Percentiles rank a stretch among this genome's conserved stretches.
Evolutionary conservation across 2,797 vertebrate genomes (phyloP).

Genomic region (Ceyx erithaca): DNA sequence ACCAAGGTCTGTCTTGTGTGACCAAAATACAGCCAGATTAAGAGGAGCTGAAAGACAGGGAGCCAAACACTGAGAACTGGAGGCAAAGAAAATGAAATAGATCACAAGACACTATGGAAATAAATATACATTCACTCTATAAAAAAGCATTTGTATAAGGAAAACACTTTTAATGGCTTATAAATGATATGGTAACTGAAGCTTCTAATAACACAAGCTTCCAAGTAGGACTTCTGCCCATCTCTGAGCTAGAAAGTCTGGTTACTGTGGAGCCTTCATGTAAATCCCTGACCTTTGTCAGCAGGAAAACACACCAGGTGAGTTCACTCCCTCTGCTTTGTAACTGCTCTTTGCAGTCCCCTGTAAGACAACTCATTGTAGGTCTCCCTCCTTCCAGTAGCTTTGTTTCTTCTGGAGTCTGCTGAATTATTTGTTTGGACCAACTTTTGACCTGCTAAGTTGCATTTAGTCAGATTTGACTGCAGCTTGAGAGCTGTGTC

Average conservation of each 20-base stretch:
- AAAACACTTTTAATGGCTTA: background rate
- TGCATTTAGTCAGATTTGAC: background rate
- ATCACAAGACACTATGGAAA: background rate
- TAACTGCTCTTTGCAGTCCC: background rate
- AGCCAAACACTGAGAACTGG: background rate
- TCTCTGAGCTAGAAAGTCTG: background rate
- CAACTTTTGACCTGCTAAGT: background rate
- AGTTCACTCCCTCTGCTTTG: background rate
- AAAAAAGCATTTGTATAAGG: background rate
- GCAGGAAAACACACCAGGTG: background rate
- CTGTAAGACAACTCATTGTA: background rate
- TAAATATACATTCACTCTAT: background rate
- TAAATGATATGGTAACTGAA: background rate
- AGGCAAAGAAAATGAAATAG: background rate
- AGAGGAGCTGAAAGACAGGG: background rate
- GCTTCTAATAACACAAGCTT: background rate
- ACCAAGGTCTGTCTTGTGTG: background rate
- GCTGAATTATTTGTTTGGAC: background rate
- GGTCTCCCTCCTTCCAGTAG: background rate
- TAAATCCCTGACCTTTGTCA: background rate
- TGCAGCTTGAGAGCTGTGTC: too few species aligned
- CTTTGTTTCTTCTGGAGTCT: background rate
- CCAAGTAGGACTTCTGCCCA: background rate
- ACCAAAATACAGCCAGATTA: background rate
- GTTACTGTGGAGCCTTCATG: background rate